Percentiles rank a stretch among this genome's conserved stretches.
phyloP scores from a whole-genome alignment of 2,113 vertebrate species.

The Pelecanus crispus region DNA sequence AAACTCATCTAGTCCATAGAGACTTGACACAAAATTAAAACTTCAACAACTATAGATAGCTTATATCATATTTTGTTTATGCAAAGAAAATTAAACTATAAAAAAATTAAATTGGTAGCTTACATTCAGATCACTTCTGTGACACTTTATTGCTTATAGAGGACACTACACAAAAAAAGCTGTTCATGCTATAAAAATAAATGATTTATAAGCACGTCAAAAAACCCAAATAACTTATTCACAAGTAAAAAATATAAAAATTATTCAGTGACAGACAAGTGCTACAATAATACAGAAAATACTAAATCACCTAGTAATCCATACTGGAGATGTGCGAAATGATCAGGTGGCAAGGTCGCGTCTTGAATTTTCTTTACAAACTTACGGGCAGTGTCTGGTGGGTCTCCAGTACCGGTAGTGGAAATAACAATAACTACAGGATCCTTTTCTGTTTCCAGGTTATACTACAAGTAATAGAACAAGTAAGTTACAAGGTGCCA shows the following conservation, averaged over 20 bases:
- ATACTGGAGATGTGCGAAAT: conserved; percentile 84
- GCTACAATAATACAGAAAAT: neutral
- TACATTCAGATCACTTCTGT: neutral
- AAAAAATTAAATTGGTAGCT: neutral
- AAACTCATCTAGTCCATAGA: neutral
- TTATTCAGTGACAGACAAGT: neutral
- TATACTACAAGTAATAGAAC: conserved; percentile 76
- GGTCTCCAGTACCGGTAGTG: conserved; percentile 92
- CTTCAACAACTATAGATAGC: neutral
- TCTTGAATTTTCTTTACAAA: conserved; percentile 85
- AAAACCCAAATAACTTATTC: neutral
- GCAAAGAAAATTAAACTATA: neutral
- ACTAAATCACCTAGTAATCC: conserved; percentile 84
- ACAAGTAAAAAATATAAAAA: neutral
- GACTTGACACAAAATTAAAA: neutral
- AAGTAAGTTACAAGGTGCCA: neutral
- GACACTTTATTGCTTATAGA: neutral
- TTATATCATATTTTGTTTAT: neutral
- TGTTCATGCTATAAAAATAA: neutral
- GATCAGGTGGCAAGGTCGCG: conserved; percentile 71
- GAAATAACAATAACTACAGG: conserved; percentile 92
- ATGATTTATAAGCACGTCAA: neutral
- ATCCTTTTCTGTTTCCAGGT: conserved; percentile 81
- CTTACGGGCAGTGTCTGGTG: conserved; percentile 84
- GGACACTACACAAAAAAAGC: neutral